These are phyloP conservation scores for Pecten maximus DNA, from an alignment of 2,888 invertebrate species.

Conservation along the genomic window DNA sequence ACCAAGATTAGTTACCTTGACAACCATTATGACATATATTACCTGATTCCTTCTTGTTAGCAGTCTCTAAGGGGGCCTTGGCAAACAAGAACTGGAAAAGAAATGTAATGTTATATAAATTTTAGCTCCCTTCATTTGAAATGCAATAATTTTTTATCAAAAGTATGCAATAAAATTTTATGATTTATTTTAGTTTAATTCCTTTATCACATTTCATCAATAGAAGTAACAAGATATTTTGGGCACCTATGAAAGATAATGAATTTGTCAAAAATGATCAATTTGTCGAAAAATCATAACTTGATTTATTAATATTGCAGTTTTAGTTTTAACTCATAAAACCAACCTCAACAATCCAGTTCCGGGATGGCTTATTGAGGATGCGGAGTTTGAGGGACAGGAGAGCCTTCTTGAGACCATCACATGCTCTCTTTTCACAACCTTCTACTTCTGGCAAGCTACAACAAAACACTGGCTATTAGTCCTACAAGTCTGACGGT, in stretches of 20 bases:
- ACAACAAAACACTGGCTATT: background rate
- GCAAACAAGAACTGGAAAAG: conserved; percentile 79
- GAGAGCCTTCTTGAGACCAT: conserved; percentile 82
- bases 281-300: no score
- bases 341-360: conserved; percentile 95
- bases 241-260: no score
- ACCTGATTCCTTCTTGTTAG: conserved; percentile 79
- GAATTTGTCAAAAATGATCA: no score
- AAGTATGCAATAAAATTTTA: no score
- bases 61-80: conserved; percentile 78
- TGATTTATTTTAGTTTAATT: no score
- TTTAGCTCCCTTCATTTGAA: background rate
- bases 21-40: conserved; percentile 22
- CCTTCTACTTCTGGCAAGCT: conserved; percentile 72
- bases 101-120: no score
- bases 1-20: no score
- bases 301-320: no score
- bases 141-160: no score
- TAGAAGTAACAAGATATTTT: no score
- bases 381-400: conserved; percentile 89
- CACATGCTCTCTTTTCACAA: conserved; percentile 63
- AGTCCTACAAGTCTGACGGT: background rate
- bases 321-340: conserved; percentile 80
- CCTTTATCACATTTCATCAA: no score
- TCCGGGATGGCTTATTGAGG: conserved; percentile 82